Conservation (phyloP, 2,113 vertebrate genomes). For the Geococcyx californianus region DNA sequence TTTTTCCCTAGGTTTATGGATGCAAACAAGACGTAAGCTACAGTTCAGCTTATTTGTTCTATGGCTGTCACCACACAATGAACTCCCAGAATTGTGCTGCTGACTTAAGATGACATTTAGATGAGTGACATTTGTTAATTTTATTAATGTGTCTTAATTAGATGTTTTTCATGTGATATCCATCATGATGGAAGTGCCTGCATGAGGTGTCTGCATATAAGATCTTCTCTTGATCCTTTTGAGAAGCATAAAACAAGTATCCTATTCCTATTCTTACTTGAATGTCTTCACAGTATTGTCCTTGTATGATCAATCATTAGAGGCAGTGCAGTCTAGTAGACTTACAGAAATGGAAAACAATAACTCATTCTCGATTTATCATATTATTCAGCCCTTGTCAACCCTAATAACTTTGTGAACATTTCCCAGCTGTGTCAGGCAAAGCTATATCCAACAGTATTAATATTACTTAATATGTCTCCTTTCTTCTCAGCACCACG, state of each 20-base stretch:
- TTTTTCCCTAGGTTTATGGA: neutral
- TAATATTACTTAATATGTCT: neutral
- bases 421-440: slow-evolving; percentile 5
- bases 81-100: neutral
- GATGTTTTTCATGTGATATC: neutral
- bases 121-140: neutral
- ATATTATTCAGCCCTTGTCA: neutral
- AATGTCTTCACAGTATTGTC: neutral
- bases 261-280: neutral
- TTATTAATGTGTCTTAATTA: neutral
- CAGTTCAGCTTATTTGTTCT: neutral
- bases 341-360: slow-evolving; percentile 10
- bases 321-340: neutral
- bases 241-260: neutral
- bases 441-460: neutral
- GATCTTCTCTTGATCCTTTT: neutral
- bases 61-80: neutral
- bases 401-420: neutral
- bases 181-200: neutral
- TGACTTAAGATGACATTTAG: neutral
- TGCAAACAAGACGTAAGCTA: neutral
- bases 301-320: neutral
- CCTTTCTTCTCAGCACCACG: neutral
- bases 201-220: neutral
- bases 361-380: neutral